Evolutionary conservation across 1,140 invertebrate genomes (phyloP).

Genomic region (Samia ricini): DNA sequence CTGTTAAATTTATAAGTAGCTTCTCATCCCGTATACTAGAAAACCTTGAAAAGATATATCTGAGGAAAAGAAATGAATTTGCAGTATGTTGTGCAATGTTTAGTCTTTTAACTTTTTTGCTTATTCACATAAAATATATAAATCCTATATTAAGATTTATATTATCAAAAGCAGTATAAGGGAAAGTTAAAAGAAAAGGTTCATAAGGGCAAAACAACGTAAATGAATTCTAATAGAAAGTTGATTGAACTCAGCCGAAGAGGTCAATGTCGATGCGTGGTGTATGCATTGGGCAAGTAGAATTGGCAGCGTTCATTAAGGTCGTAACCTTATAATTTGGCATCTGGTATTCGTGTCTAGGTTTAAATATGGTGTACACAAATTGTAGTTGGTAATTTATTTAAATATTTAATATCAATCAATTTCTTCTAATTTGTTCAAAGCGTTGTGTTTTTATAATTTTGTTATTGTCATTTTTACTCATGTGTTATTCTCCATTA

Average conservation of each 20-base stretch:
- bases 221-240: neutral
- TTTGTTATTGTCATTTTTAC: too few relatives aligned
- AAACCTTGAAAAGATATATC: too few relatives aligned
- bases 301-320: neutral
- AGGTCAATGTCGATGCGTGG: neutral
- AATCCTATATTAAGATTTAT: neutral
- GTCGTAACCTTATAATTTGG: neutral
- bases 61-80: too few relatives aligned
- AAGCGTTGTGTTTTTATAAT: too few relatives aligned
- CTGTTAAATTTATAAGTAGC: too few relatives aligned
- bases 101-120: too few relatives aligned
- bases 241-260: neutral
- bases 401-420: too few relatives aligned
- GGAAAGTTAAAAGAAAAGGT: too few relatives aligned
- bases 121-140: neutral
- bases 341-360: neutral
- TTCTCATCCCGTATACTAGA: too few relatives aligned
- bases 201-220: neutral
- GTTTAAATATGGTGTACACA: neutral
- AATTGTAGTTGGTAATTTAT: neutral
- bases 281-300: neutral
- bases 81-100: too few relatives aligned
- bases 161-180: neutral
- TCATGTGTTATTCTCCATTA: too few relatives aligned
- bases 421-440: too few relatives aligned